Evolutionary conservation across 2,113 vertebrate species (phyloP).

Genomic region (Raja brachyura): DNA sequence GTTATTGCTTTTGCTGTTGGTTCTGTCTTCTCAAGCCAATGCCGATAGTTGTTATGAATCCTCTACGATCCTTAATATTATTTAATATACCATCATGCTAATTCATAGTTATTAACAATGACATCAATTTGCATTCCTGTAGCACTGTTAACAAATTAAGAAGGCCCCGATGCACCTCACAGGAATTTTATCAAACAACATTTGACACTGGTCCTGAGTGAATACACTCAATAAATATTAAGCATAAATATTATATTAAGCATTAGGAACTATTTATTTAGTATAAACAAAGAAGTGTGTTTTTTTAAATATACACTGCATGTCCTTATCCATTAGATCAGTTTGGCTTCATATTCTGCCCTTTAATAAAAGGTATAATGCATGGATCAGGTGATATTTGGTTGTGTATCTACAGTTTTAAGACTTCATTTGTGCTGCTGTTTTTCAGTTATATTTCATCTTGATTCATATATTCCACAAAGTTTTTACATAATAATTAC

Average conservation of each 20-base stretch:
- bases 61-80: not conserved
- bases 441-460: not conserved
- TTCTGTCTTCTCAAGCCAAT: not conserved
- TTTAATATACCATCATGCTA: not conserved
- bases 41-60: not conserved
- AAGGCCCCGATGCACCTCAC: not conserved
- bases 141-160: not conserved
- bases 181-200: not conserved
- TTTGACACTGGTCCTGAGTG: not conserved
- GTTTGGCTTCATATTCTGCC: not conserved
- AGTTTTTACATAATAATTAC: not conserved
- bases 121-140: not conserved
- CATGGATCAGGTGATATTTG: not conserved
- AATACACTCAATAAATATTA: not conserved
- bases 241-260: no score
- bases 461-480: conserved; percentile 14
- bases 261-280: not conserved
- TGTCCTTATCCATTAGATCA: not conserved
- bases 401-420: not conserved
- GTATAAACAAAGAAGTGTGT: not conserved
- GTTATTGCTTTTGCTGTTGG: not conserved
- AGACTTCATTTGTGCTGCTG: not conserved
- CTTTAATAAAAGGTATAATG: not conserved
- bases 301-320: not conserved
- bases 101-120: not conserved